Conservation (phyloP, 2,797 vertebrate species). For the Cirrhinus mrigala region DNA sequence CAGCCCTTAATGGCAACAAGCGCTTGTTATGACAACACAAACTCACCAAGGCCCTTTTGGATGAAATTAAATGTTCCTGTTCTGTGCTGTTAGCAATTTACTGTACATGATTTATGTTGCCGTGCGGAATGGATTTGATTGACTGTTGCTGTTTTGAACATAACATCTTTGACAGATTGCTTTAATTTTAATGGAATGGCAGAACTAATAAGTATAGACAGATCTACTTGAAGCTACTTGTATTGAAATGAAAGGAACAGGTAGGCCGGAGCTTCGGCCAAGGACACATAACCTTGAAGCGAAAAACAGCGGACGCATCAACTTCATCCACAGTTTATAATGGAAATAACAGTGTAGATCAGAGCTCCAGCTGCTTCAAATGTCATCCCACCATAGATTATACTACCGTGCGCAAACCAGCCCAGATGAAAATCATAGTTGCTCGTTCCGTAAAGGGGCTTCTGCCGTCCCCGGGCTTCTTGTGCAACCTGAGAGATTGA, state of each 20-base stretch:
- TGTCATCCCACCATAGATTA: constrained; percentile 47
- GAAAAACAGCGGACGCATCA: constrained; percentile 7
- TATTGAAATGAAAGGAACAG: constrained; percentile 32
- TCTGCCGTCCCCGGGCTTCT: constrained; percentile 43
- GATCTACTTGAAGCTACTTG: constrained; percentile 38
- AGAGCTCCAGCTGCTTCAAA: constrained; percentile 35
- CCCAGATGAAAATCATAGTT: constrained; percentile 51
- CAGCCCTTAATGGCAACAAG: constrained; percentile 72
- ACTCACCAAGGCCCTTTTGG: constrained; percentile 71
- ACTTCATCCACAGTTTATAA: constrained; percentile 39
- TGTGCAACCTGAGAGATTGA: constrained; percentile 47
- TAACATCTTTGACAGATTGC: constrained; percentile 24
- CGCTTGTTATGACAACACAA: constrained; percentile 79
- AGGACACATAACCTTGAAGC: constrained; percentile 29
- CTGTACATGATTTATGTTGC: constrained; percentile 71
- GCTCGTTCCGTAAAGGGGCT: constrained; percentile 38
- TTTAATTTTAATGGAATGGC: constrained; percentile 3
- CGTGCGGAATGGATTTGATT: constrained; percentile 60
- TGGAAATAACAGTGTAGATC: constrained; percentile 47
- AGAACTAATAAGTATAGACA: constrained; percentile 31
- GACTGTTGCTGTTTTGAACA: constrained; percentile 26
- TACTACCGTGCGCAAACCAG: constrained; percentile 27
- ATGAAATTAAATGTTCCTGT: constrained; percentile 71
- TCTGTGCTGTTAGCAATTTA: constrained; percentile 75
- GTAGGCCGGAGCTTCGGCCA: constrained; percentile 18